Conservation (phyloP, 2,888 invertebrate species). For the Ecdyonurus torrentis region DNA sequence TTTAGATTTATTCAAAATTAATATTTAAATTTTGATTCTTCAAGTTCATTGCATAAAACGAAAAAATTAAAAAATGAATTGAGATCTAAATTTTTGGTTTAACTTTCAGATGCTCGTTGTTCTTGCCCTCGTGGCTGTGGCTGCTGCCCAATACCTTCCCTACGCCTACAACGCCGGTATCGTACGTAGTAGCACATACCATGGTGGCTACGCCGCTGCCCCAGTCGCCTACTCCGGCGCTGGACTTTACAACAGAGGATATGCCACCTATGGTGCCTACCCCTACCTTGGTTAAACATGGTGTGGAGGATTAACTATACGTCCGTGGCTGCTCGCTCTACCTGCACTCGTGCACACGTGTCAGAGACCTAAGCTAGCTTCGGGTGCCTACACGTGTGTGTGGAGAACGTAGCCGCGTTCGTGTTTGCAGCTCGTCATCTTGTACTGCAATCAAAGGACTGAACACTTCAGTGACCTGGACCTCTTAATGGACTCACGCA, state of each 20-base stretch:
- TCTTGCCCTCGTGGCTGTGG: constrained; percentile 1
- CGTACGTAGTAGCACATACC: background rate
- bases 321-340: too few relatives aligned
- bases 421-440: too few relatives aligned
- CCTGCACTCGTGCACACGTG: background rate
- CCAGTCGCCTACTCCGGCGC: background rate
- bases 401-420: background rate
- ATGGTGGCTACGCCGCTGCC: background rate
- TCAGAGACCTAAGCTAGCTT: background rate
- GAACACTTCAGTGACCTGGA: too few relatives aligned
- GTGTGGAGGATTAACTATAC: too few relatives aligned
- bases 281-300: background rate
- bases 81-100: background rate
- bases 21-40: background rate
- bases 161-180: background rate
- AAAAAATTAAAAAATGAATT: background rate
- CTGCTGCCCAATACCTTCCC: constrained; percentile 1
- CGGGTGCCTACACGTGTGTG: background rate
- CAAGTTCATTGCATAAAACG: background rate
- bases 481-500: too few relatives aligned
- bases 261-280: background rate
- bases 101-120: background rate
- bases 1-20: background rate
- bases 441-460: too few relatives aligned
- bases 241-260: background rate